These are phyloP conservation scores for Perccottus glenii DNA, from an alignment of 2,113 vertebrate genomes.

Conservation along the genomic window DNA sequence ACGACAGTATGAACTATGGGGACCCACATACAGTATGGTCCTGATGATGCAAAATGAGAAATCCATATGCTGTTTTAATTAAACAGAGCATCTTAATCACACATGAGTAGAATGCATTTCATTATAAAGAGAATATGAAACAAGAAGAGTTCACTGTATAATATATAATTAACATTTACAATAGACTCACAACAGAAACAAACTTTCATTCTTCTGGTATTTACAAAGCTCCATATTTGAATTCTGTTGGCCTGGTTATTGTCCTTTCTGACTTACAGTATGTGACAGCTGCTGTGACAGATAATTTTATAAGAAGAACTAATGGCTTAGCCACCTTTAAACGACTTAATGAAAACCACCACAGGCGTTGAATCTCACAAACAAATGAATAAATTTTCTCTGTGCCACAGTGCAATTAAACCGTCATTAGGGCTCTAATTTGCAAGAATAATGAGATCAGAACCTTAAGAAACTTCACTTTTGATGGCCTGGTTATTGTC, in stretches of 20 bases:
- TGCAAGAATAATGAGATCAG: conserved; percentile 44
- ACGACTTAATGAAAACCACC: conserved; percentile 45
- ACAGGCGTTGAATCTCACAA: conserved; percentile 31
- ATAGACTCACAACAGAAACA: neutral
- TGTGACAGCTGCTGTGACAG: conserved; percentile 28
- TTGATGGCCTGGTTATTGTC: conserved; percentile 32
- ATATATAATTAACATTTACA: neutral
- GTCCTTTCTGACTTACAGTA: conserved; percentile 27
- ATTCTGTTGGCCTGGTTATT: conserved; percentile 29
- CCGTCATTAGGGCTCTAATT: conserved; percentile 39
- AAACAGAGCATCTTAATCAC: conserved; percentile 3
- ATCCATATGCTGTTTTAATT: conserved; percentile 5
- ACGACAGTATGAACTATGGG: neutral
- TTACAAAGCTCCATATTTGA: conserved; percentile 13
- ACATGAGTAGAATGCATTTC: neutral
- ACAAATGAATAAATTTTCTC: conserved; percentile 44
- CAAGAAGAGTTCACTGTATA: neutral
- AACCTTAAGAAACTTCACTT: conserved; percentile 34
- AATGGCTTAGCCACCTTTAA: conserved; percentile 39
- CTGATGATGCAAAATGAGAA: conserved; percentile 2
- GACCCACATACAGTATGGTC: conserved; percentile 1
- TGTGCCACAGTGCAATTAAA: conserved; percentile 36
- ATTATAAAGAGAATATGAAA: conserved; percentile 6
- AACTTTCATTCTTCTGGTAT: conserved; percentile 15
- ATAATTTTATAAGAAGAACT: conserved; percentile 49